A percentile compares a stretch with the other conserved stretches of the same genome.
Evolutionary conservation across 2,888 invertebrate genomes (phyloP).

Genomic region (Tanypteryx hageni): DNA sequence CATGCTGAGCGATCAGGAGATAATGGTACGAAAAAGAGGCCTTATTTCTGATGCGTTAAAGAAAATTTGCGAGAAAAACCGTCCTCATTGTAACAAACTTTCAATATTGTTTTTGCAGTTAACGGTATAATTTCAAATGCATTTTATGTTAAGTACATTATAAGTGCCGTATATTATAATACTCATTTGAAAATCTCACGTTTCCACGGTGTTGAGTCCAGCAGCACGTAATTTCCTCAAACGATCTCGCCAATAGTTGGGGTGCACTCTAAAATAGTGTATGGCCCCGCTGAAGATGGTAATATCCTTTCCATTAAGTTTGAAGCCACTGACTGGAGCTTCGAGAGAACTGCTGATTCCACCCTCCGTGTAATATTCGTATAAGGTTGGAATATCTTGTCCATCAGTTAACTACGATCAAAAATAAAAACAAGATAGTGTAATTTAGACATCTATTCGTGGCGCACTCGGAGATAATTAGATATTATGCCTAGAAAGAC

Average conservation of each 20-base stretch:
- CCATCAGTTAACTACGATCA: neutral
- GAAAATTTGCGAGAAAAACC: too few species aligned
- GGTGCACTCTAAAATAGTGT: constrained; percentile 77
- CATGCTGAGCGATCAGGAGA: neutral
- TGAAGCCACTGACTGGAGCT: constrained; percentile 72
- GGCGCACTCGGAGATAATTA: too few species aligned
- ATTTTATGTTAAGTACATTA: too few species aligned
- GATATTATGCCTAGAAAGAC: too few species aligned
- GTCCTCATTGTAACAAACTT: neutral
- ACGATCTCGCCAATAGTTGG: constrained; percentile 77
- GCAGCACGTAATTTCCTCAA: constrained; percentile 76
- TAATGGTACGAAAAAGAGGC: neutral
- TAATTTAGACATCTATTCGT: too few species aligned
- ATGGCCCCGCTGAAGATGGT: constrained; percentile 77
- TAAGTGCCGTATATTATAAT: too few species aligned
- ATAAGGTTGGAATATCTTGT: constrained; percentile 72
- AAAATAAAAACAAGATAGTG: neutral
- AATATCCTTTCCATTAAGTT: constrained; percentile 75
- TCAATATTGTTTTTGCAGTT: too few species aligned
- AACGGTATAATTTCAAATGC: too few species aligned
- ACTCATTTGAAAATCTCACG: constrained; percentile 72
- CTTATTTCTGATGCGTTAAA: neutral
- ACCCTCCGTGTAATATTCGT: constrained; percentile 75
- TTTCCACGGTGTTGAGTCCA: constrained; percentile 77
- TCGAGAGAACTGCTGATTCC: constrained; percentile 72